Conservation (phyloP, 2,888 invertebrate species). For the Ormyrus pomaceus region DNA sequence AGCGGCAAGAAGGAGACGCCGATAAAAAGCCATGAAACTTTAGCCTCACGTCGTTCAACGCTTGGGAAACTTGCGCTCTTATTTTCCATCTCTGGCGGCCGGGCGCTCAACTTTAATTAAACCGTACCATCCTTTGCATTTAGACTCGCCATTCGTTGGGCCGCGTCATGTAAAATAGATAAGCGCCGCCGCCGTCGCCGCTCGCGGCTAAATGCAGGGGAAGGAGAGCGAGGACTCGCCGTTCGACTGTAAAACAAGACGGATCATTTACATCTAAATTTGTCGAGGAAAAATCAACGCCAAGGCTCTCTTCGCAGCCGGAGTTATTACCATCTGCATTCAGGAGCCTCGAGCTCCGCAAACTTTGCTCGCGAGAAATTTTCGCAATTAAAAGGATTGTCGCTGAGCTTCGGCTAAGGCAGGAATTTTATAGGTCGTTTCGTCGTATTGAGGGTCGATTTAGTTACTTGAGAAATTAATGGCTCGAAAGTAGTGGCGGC, state of each 20-base stretch:
- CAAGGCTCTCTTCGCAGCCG: conserved; percentile 9
- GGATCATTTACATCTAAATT: conserved; percentile 58
- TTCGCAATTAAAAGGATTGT: conserved; percentile 33
- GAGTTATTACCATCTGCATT: background rate
- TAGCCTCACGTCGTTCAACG: conserved; percentile 41
- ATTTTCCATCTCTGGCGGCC: conserved; percentile 30
- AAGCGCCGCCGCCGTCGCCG: conserved; percentile 36
- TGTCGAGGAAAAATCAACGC: conserved; percentile 20
- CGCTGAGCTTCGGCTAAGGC: background rate
- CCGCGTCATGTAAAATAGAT: conserved; percentile 57
- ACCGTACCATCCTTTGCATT: conserved; percentile 62
- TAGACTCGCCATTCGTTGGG: conserved; percentile 61
- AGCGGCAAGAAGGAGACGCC: conserved; percentile 26
- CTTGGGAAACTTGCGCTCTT: conserved; percentile 42
- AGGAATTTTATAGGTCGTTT: conserved; percentile 8
- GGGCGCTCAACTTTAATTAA: conserved; percentile 61
- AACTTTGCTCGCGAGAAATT: conserved; percentile 4
- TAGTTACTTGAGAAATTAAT: background rate
- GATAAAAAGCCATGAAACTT: conserved; percentile 57
- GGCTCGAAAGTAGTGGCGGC: background rate
- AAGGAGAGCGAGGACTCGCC: background rate
- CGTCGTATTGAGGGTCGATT: conserved; percentile 10
- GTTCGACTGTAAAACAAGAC: conserved; percentile 54
- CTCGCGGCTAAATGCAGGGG: conserved; percentile 33
- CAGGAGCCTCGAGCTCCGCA: background rate